These are phyloP conservation scores for Aricia artaxerxes DNA, from an alignment of 2,888 invertebrate species.

Conservation along the genomic window DNA sequence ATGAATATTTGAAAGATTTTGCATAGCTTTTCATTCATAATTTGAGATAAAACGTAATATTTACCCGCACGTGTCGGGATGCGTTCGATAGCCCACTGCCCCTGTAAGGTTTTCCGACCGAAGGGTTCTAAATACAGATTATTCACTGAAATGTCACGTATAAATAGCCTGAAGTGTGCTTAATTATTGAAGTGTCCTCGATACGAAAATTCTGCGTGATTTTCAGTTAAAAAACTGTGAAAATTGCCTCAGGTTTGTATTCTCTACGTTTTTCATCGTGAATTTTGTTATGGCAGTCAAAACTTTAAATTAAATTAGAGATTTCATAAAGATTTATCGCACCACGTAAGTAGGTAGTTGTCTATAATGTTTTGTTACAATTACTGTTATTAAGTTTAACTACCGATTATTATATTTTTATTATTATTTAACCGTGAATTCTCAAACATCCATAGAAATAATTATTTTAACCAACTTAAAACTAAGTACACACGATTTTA, in stretches of 20 bases:
- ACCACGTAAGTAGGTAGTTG: background rate
- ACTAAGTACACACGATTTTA: background rate
- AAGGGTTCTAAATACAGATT: conserved; percentile 62
- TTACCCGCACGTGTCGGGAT: conserved; percentile 73
- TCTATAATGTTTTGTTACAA: background rate
- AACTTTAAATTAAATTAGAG: background rate
- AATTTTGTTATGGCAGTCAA: background rate
- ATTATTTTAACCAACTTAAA: background rate
- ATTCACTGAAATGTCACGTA: conserved; percentile 36
- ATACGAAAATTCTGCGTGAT: background rate
- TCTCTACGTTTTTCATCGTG: background rate
- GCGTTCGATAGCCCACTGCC: conserved; percentile 80
- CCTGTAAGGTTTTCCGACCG: conserved; percentile 71
- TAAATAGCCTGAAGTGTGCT: conserved; percentile 12
- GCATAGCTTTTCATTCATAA: conserved; percentile 51
- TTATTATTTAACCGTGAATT: no score
- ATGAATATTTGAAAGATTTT: conserved; percentile 16
- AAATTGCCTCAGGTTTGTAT: background rate
- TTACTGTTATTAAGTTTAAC: background rate
- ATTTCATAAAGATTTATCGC: background rate
- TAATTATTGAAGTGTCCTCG: background rate
- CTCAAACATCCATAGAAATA: background rate
- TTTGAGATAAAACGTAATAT: conserved; percentile 42
- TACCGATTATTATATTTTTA: background rate
- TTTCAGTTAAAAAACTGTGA: background rate